phyloP scores from a whole-genome alignment of 2,113 vertebrate species.

The Carlito syrichta region DNA sequence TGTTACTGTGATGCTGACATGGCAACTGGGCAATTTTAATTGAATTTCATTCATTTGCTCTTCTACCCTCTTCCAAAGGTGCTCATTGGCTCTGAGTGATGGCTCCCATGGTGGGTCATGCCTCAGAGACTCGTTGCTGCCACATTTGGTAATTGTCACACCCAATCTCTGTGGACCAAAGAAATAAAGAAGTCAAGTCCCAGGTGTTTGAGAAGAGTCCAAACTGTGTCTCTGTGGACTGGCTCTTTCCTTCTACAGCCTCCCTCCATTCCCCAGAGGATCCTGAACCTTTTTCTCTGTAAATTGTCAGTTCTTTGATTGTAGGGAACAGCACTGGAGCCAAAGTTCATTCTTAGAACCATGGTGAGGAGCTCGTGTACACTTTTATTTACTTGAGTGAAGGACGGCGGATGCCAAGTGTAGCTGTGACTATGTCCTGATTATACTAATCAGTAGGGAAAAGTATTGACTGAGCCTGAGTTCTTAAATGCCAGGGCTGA shows the following conservation, averaged over 20 bases:
- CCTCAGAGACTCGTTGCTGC: not conserved
- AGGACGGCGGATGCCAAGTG: fast-evolving
- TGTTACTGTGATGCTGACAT: not conserved
- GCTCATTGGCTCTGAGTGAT: fast-evolving
- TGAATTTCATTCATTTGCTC: no score
- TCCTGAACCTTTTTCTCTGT: no score
- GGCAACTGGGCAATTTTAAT: fast-evolving
- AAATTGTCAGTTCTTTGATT: not conserved
- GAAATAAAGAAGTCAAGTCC: not conserved
- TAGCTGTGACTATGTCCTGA: not conserved
- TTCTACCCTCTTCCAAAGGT: not conserved
- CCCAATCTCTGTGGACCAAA: not conserved
- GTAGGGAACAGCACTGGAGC: fast-evolving
- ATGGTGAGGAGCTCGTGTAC: fast-evolving
- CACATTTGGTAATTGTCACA: fast-evolving
- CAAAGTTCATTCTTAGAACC: not conserved
- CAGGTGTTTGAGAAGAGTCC: not conserved
- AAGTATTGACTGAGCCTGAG: not conserved
- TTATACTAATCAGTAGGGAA: not conserved
- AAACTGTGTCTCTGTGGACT: no score
- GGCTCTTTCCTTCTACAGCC: not conserved
- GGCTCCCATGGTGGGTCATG: fast-evolving
- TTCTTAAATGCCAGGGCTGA: not conserved
- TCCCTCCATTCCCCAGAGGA: no score
- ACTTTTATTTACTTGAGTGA: not conserved